Evolutionary conservation across 2,888 invertebrate genomes (phyloP).

Genomic region (Cremastobaeus sp.): DNA sequence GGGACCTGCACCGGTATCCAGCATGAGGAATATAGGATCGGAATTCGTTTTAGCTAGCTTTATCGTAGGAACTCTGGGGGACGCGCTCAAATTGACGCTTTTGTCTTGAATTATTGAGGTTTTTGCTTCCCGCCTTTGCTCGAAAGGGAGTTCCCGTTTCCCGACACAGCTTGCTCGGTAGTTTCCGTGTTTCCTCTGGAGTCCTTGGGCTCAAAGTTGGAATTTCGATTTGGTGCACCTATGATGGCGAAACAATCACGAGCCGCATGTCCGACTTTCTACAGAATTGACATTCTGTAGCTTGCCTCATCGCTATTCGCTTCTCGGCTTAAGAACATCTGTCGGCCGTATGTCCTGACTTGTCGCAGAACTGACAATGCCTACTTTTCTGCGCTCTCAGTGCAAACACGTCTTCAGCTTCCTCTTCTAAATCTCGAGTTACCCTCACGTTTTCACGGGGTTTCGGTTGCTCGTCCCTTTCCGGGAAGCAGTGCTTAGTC

Average conservation of each 20-base stretch:
- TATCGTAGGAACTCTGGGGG: neutral
- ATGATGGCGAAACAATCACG: too few species aligned
- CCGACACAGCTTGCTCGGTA: conserved; percentile 8
- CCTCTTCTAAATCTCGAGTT: too few species aligned
- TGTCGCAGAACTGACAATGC: neutral
- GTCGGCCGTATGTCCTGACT: neutral
- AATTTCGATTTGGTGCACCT: too few species aligned
- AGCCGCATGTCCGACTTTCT: neutral
- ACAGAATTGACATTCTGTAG: neutral
- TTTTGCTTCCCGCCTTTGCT: neutral
- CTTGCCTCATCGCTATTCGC: neutral
- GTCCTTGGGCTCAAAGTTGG: neutral
- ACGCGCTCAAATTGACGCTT: conserved; percentile 10
- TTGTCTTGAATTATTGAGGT: conserved; percentile 6
- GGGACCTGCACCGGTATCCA: conserved; percentile 45
- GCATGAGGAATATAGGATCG: conserved; percentile 16
- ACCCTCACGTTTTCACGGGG: too few species aligned
- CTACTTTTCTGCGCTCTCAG: too few species aligned
- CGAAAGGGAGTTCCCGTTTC: conserved; percentile 26
- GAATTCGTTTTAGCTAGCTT: neutral
- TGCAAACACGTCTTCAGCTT: too few species aligned
- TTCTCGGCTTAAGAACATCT: neutral
- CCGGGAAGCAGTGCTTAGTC: too few species aligned
- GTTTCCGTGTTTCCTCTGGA: too few species aligned
- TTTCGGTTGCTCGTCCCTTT: too few species aligned